Evolutionary conservation across 2,113 vertebrate genomes (phyloP), one percentile per base, ranked within the genome.

Genomic region (Pagrus major): DNA sequence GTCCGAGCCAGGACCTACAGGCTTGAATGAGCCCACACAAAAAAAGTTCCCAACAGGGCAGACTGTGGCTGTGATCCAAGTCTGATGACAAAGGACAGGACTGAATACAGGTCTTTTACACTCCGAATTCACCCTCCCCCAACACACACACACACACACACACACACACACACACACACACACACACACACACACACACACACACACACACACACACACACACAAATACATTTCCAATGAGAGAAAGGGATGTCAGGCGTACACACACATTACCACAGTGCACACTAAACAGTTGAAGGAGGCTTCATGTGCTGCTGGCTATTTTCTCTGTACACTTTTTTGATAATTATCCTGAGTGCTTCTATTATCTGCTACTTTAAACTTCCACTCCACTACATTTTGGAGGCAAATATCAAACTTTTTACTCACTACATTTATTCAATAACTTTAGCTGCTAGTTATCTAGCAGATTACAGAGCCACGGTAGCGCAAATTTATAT

Each of bases 41-140:
- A 90, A 86, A 78, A 79, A 35, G 66, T 66, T 73, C 46, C 80
- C 65, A 71, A 75, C 67, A 58, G 66, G 80, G 74, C 67, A 65
- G 83, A 69, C 37, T 9, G 20, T 90, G 92, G 93, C 88, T 68
- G 37, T n/a, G 31, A 12, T 91, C 91, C 92, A 93, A 92, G 42
- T 81, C 29, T 88, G 80, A 74, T 89, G 84, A 94, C 93, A 93
- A 93, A 93, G 84, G 83, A 81, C 84, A 82, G 52, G 64, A 64
- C 71, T 89, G 66, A 92, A 89, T 74, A 80, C 56, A 54, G 47
- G 58, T 71, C 63, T 44, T 81, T 80, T 60, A 67, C 58, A 54
- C 64, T 68, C 61, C 46, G 46, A 85, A 55, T 46, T 46, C 47
- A 35, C 71, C 85, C 56, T 60, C 78, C 31, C 68, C 70, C 25